Evolutionary conservation across 2,888 invertebrate species (phyloP).

Genomic region (Tribolium freemani): DNA sequence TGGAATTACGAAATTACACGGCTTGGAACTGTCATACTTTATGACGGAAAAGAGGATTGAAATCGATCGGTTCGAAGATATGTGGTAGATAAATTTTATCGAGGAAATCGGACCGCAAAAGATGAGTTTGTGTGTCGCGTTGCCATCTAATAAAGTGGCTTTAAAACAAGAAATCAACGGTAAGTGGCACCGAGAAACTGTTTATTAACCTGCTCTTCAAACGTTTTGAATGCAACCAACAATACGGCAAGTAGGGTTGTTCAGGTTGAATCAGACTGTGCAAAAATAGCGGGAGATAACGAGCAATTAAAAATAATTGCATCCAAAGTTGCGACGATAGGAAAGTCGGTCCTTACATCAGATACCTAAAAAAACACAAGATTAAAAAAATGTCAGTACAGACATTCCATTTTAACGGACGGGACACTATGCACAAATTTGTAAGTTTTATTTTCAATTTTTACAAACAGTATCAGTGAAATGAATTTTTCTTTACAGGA

Average conservation of each 20-base stretch:
- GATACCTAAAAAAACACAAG: not conserved
- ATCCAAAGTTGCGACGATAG: not conserved
- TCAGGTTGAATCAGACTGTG: not conserved
- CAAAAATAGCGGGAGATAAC: not conserved
- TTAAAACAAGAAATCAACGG: constrained; percentile 10
- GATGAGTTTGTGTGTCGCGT: not conserved
- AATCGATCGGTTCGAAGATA: constrained; percentile 5
- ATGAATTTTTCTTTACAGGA: too few species aligned
- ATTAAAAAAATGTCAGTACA: too few species aligned
- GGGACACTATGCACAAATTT: too few species aligned
- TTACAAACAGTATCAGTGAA: too few species aligned
- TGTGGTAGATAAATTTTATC: not conserved
- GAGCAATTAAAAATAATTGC: not conserved
- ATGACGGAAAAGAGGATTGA: not conserved
- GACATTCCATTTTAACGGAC: too few species aligned
- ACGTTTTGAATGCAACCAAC: not conserved
- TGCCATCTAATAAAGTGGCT: not conserved
- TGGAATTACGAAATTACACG: constrained; percentile 29
- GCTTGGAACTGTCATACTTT: constrained; percentile 6
- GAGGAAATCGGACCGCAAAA: not conserved
- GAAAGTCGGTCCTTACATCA: not conserved
- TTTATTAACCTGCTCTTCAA: not conserved
- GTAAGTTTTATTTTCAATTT: too few species aligned
- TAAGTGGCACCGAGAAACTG: not conserved
- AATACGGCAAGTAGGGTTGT: not conserved